Conservation (phyloP, 2,888 invertebrate genomes). For the Deilephila porcellus region DNA sequence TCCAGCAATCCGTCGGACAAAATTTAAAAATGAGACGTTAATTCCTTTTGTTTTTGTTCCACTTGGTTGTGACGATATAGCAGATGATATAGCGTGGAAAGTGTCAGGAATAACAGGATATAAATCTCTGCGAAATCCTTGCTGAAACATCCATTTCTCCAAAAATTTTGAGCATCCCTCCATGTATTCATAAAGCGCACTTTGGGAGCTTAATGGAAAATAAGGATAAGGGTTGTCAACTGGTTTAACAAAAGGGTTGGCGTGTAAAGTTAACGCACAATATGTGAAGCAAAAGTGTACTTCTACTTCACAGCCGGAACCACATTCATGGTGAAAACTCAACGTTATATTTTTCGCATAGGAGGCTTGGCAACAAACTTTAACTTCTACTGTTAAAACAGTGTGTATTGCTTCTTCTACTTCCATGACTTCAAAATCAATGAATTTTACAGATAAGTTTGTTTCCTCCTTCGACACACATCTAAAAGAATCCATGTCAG, state of each 20-base stretch:
- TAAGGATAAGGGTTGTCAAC: slow-evolving; percentile 72
- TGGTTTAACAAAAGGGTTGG: slow-evolving; percentile 50
- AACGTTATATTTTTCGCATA: slow-evolving; percentile 56
- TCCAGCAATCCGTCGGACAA: slow-evolving; percentile 72
- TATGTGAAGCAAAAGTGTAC: slow-evolving; percentile 68
- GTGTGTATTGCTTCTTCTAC: slow-evolving; percentile 51
- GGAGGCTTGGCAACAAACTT: slow-evolving; percentile 49
- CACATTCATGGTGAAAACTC: slow-evolving; percentile 61
- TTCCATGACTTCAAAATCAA: slow-evolving; percentile 44
- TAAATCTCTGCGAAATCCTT: slow-evolving; percentile 78
- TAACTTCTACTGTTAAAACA: slow-evolving; percentile 59
- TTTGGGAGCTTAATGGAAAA: slow-evolving; percentile 63
- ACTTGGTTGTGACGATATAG: slow-evolving; percentile 54
- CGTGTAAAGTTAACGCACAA: slow-evolving; percentile 72
- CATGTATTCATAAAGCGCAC: slow-evolving; percentile 64
- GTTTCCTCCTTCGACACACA: slow-evolving; percentile 61
- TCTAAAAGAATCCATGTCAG: slow-evolving; percentile 57
- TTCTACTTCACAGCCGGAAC: slow-evolving; percentile 71
- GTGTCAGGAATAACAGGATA: slow-evolving; percentile 76
- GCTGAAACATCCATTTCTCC: slow-evolving; percentile 79
- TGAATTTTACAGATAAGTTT: slow-evolving; percentile 55
- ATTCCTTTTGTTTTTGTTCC: slow-evolving; percentile 69
- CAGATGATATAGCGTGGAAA: slow-evolving; percentile 68
- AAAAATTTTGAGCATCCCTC: slow-evolving; percentile 63
- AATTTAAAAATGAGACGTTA: slow-evolving; percentile 73